Conservation (phyloP, 2,888 invertebrate species). For the Caenorhabditis sp. region DNA sequence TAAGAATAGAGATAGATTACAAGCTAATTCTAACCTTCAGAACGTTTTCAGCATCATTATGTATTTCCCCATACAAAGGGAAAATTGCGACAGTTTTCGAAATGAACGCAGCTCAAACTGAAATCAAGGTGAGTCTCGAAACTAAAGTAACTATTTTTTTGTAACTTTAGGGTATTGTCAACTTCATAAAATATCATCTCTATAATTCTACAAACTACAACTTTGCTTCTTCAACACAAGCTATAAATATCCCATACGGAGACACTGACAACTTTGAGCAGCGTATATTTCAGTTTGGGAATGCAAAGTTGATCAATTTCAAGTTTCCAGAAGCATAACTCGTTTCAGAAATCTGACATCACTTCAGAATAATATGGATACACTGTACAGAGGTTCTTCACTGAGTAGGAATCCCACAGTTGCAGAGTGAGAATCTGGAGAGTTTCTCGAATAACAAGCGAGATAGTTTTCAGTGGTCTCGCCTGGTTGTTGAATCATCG, state of each 20-base stretch:
- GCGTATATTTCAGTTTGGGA: not conserved
- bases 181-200: not conserved
- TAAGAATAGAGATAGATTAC: no score
- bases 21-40: not conserved
- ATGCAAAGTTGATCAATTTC: constrained; percentile 15
- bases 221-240: constrained; percentile 17
- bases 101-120: not conserved
- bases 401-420: constrained; percentile 13
- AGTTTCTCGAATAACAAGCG: no score
- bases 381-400: not conserved
- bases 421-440: constrained; percentile 28
- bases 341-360: constrained; percentile 17
- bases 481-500: not conserved
- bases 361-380: constrained; percentile 28
- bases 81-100: constrained; percentile 43
- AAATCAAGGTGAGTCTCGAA: constrained; percentile 7
- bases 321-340: no score
- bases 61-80: constrained; percentile 27
- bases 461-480: constrained; percentile 30
- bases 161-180: not conserved
- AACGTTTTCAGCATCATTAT: not conserved
- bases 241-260: constrained; percentile 36
- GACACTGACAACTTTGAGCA: constrained; percentile 9
- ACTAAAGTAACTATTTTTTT: not conserved
- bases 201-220: constrained; percentile 31